These are phyloP conservation scores for Eucidaris tribuloides DNA, from an alignment of 35 echinoderm and acorn worm genomes.

Conservation along the genomic window DNA sequence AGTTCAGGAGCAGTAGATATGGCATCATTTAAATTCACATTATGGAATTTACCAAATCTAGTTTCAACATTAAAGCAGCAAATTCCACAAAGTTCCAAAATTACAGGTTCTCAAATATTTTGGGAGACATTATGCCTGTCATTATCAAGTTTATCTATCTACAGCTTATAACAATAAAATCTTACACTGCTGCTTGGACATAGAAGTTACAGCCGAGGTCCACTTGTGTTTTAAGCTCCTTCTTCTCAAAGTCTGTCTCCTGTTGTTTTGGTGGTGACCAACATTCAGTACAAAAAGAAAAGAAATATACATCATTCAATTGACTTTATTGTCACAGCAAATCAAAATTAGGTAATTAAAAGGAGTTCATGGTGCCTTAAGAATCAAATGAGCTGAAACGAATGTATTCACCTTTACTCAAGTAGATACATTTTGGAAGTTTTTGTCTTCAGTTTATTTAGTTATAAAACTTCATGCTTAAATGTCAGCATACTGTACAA, in stretches of 20 bases:
- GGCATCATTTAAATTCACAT: too few species aligned
- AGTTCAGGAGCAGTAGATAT: too few species aligned
- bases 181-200: conserved; percentile 98
- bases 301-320: background rate
- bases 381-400: background rate
- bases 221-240: conserved; percentile 82
- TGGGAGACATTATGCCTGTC: too few species aligned
- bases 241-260: conserved; percentile 51
- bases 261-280: background rate
- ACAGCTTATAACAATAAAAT: background rate
- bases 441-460: too few species aligned
- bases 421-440: too few species aligned
- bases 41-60: too few species aligned
- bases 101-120: too few species aligned
- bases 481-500: too few species aligned
- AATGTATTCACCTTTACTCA: background rate
- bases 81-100: too few species aligned
- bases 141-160: too few species aligned
- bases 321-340: background rate
- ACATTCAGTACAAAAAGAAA: background rate
- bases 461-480: too few species aligned
- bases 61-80: too few species aligned
- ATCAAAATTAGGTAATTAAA: background rate
- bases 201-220: conserved; percentile 98
- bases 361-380: background rate